Evolutionary conservation across 2,797 vertebrate genomes (phyloP).

Genomic region (Acropternis orthonyx): DNA sequence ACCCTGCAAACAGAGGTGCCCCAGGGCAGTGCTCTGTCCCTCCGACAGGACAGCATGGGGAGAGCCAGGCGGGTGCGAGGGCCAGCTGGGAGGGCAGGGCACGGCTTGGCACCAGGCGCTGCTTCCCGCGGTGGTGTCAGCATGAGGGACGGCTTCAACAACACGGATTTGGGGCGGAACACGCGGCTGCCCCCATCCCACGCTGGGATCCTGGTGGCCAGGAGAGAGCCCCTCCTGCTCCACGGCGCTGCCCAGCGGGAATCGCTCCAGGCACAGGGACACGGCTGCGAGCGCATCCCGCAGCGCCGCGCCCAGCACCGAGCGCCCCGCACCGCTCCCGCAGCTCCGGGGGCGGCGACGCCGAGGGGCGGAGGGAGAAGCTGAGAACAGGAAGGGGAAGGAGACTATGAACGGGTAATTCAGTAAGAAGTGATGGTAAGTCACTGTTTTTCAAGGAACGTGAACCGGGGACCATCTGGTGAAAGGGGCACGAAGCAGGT

Average conservation of each 20-base stretch:
- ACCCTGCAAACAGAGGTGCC: fast-evolving
- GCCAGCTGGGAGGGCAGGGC: neutral
- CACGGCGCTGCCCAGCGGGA: no score
- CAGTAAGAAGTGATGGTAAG: fast-evolving
- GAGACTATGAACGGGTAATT: fast-evolving
- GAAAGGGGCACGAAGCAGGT: fast-evolving
- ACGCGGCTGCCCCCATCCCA: neutral
- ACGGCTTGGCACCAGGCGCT: fast-evolving
- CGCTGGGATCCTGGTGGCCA: fast-evolving
- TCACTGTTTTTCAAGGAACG: fast-evolving
- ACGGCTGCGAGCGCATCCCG: no score
- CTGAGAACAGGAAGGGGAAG: fast-evolving
- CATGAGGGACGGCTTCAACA: fast-evolving
- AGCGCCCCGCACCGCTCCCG: no score
- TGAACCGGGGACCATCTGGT: no score
- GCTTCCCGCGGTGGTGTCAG: fast-evolving
- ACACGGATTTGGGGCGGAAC: fast-evolving
- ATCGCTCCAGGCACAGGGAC: no score
- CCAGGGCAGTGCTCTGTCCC: neutral
- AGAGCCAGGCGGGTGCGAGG: fast-evolving
- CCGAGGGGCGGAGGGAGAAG: no score
- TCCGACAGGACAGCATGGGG: fast-evolving
- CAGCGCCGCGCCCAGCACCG: no score
- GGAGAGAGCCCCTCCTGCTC: neutral
- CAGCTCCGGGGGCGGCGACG: no score